Conservation (phyloP, 1,140 invertebrate species). For the Lasioglossum baleicum region DNA sequence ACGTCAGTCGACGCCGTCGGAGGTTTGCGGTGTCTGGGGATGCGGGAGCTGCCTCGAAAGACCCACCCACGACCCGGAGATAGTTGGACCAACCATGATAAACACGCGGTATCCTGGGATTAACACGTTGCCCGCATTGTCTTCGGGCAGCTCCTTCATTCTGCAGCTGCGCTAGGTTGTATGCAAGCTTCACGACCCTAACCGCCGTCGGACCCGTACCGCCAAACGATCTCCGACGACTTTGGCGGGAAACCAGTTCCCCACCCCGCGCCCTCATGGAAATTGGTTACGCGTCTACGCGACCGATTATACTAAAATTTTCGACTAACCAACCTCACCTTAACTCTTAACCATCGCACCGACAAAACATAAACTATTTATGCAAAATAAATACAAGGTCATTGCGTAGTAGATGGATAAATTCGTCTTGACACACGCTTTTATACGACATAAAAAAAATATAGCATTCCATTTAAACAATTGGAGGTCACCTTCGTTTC, state of each 20-base stretch:
- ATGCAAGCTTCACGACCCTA: background rate
- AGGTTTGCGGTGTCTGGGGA: conserved; percentile 23
- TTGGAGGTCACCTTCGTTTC: too few species aligned
- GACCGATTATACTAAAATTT: background rate
- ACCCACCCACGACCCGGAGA: conserved; percentile 31
- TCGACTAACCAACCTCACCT: background rate
- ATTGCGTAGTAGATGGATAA: too few species aligned
- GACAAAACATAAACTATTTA: too few species aligned
- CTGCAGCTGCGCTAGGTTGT: background rate
- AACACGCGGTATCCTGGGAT: conserved; percentile 59
- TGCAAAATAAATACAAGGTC: too few species aligned
- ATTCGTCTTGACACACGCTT: too few species aligned
- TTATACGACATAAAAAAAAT: too few species aligned
- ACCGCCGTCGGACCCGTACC: background rate
- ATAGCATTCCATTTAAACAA: too few species aligned
- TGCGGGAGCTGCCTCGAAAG: conserved; percentile 16
- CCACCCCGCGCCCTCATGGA: background rate
- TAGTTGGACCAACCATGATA: conserved; percentile 51
- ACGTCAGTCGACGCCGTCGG: conserved; percentile 41
- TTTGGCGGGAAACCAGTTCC: background rate
- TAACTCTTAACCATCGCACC: too few species aligned
- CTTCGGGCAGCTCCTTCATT: conserved; percentile 25
- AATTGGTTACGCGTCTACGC: background rate
- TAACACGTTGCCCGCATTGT: conserved; percentile 62
- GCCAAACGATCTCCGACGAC: background rate